Evolutionary conservation across 2,888 invertebrate genomes (phyloP), one percentile per base, ranked within the genome.

Genomic region (Monoplex corrugatus): DNA sequence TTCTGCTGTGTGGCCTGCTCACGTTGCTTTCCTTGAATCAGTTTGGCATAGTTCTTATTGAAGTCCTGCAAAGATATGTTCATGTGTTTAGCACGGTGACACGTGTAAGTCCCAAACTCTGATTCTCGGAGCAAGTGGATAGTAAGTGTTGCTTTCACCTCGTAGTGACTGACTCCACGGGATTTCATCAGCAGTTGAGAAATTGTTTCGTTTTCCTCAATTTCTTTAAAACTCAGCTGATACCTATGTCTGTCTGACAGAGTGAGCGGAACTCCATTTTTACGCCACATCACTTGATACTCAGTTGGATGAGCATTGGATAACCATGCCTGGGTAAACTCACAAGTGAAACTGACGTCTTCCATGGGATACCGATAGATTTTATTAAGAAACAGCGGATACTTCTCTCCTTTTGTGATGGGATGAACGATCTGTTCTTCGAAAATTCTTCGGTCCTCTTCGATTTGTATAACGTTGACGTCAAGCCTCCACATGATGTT

Each of bases 351-450:
- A 38, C 38, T 16, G 35, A 84, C 84, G 28, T 84, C 84, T 28
- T 84, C 84, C 84, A 84, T 50, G 35, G 57, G 84, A 38, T 84
- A 84, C 6, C 84, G 84, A n/a, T 84, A 57, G 16, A 84, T 2
- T 19, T 84, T 32, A 0, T 45, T 57, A 32, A 84, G 57, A n/a
- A 10, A 8, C 2, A 57, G n/a, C 19, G 84, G 84, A 10, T 35
- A 6, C 38, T 84, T 57, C 38, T 84, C 38, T 35, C 84, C 84
- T 57, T 84, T 35, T 35, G 84, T 84, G 13, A 35, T 16, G 13
- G 84, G 84, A 38, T 84, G 84, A n/a, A 57, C 38, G 2, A 84
- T 1, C 19, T 35, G 10, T 28, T 84, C 38, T 38, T 57, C 5
- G 28, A 23, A 57, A 5, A 8, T 5, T 23, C 3, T 38, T 38